Conservation (phyloP, 1,140 invertebrate species). For the Drosophila mayri region DNA sequence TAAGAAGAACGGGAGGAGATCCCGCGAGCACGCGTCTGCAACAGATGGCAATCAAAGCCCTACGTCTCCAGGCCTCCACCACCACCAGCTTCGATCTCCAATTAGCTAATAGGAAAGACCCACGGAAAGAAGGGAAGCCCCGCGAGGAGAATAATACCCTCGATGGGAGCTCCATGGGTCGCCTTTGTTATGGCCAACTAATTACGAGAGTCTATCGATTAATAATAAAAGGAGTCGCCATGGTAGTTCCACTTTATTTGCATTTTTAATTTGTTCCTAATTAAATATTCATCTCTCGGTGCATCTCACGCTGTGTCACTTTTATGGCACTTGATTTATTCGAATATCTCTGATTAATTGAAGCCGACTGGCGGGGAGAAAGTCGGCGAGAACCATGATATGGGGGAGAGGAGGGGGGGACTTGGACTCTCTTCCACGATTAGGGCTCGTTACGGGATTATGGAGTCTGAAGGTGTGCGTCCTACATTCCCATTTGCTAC, state of each 20-base stretch:
- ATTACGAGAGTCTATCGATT: conserved; percentile 76
- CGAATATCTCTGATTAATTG: conserved; percentile 79
- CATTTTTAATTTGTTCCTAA: conserved; percentile 82
- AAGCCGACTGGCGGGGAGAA: conserved; percentile 73
- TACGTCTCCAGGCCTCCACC: not conserved
- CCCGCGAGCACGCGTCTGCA: conserved; percentile 48
- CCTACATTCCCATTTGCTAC: conserved; percentile 78
- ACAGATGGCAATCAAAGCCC: conserved; percentile 51
- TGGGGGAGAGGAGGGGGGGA: too few species aligned
- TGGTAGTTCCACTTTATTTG: conserved; percentile 81
- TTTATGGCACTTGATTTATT: conserved; percentile 82
- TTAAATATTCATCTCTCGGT: conserved; percentile 79
- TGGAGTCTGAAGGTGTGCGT: conserved; percentile 35
- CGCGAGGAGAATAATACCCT: conserved; percentile 31
- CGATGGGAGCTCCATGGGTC: conserved; percentile 20
- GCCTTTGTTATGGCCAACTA: conserved; percentile 70
- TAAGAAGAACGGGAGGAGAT: conserved; percentile 10
- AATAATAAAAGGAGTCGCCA: conserved; percentile 71
- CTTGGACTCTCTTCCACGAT: conserved; percentile 34
- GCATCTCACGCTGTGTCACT: conserved; percentile 80
- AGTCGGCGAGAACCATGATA: conserved; percentile 40
- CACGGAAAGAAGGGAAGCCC: conserved; percentile 10
- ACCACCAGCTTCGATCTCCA: conserved; percentile 42
- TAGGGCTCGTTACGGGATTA: conserved; percentile 74
- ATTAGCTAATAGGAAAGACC: conserved; percentile 68